phyloP scores from a whole-genome alignment of 1,140 invertebrate species.

The Acromyrmex charruanus region DNA sequence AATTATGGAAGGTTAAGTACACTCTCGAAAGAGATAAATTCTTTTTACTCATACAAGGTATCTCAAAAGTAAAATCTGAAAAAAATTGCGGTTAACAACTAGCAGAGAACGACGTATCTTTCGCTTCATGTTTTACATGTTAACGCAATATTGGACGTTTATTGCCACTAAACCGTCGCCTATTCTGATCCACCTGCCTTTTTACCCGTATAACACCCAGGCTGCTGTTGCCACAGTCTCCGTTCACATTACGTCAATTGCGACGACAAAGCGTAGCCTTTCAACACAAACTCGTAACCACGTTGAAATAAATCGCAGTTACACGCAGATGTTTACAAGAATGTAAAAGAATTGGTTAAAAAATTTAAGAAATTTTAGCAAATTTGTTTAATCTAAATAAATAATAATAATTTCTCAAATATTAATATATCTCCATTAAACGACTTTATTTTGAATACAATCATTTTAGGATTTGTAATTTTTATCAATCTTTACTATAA shows the following conservation, averaged over 20 bases:
- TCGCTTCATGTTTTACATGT: conserved; percentile 28
- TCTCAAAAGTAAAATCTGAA: conserved; percentile 20
- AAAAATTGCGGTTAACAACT: conserved; percentile 4
- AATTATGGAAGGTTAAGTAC: neutral
- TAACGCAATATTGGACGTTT: conserved; percentile 19
- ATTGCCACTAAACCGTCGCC: neutral
- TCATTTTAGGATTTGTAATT: neutral
- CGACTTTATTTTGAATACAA: neutral
- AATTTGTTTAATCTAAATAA: neutral
- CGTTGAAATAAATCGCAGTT: neutral
- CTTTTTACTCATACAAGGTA: neutral
- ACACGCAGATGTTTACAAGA: neutral
- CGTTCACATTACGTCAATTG: conserved; percentile 5
- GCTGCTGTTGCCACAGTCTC: conserved; percentile 7
- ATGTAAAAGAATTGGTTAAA: neutral
- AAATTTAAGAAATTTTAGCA: neutral
- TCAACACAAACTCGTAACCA: neutral
- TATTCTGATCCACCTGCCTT: conserved; percentile 29
- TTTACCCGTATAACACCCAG: conserved; percentile 23
- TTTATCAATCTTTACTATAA: neutral
- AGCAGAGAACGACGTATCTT: neutral
- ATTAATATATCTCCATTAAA: neutral
- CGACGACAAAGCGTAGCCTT: neutral
- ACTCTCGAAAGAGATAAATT: neutral
- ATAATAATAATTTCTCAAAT: neutral